Conservation (phyloP, 64 coral and sea anemone species). For the Catalaphyllia jardinei region DNA sequence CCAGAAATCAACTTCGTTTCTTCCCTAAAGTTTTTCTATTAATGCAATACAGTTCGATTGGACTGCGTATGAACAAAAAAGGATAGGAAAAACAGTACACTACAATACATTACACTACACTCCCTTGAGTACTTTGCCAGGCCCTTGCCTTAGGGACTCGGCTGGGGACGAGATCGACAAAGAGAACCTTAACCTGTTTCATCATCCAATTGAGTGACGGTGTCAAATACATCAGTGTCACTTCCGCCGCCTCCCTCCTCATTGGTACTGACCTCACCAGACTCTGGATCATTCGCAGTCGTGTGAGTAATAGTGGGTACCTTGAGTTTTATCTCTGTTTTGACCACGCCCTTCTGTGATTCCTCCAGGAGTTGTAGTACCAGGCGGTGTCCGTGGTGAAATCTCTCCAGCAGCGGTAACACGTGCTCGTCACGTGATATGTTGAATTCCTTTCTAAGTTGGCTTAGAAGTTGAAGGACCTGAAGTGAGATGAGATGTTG, state of each 20-base stretch:
- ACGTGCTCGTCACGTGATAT: constrained; percentile 66
- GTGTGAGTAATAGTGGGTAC: constrained; percentile 32
- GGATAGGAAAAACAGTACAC: too few species aligned
- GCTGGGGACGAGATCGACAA: neutral
- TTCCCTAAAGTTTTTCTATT: too few species aligned
- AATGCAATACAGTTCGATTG: too few species aligned
- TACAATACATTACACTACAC: too few species aligned
- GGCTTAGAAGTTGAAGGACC: constrained; percentile 73
- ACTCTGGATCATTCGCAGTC: constrained; percentile 19
- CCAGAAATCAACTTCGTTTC: too few species aligned
- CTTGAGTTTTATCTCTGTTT: neutral
- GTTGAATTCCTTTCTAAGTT: constrained; percentile 76
- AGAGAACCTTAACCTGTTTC: constrained; percentile 61
- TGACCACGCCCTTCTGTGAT: constrained; percentile 12
- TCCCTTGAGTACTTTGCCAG: too few species aligned
- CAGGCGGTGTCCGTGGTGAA: constrained; percentile 65
- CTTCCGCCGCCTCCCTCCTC: constrained; percentile 54
- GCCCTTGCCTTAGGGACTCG: neutral
- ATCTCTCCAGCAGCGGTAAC: constrained; percentile 74
- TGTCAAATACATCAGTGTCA: constrained; percentile 83
- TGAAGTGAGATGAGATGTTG: neutral
- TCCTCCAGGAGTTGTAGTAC: constrained; percentile 78
- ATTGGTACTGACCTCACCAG: constrained; percentile 6
- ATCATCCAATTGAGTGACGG: constrained; percentile 84
- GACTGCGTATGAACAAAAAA: too few species aligned